Evolutionary conservation across 2,888 invertebrate species (phyloP).

Genomic region (Polymixis lichenea): DNA sequence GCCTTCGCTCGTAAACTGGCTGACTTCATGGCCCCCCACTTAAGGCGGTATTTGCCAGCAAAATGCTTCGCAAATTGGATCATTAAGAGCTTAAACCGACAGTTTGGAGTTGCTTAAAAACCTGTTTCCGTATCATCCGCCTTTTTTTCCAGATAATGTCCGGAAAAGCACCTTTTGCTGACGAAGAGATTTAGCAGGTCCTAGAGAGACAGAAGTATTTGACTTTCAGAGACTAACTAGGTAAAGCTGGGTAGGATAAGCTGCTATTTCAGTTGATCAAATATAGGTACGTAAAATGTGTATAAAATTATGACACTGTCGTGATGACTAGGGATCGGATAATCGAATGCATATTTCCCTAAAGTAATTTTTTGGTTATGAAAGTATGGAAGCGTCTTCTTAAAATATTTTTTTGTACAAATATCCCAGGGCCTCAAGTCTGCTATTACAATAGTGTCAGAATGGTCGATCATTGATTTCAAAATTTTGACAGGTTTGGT

Average conservation of each 20-base stretch:
- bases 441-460: too few species aligned
- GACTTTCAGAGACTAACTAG: constrained; percentile 36
- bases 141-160: constrained; percentile 66
- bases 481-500: too few species aligned
- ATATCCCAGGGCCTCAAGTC: too few species aligned
- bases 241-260: not conserved
- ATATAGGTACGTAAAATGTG: constrained; percentile 4
- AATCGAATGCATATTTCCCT: too few species aligned
- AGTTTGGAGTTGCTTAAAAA: constrained; percentile 80
- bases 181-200: constrained; percentile 24
- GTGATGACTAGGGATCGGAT: too few species aligned
- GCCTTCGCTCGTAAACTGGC: constrained; percentile 47
- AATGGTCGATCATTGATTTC: too few species aligned
- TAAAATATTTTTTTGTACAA: too few species aligned
- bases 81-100: constrained; percentile 82
- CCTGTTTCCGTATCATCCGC: constrained; percentile 71
- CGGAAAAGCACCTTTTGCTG: constrained; percentile 27
- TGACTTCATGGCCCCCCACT: constrained; percentile 65
- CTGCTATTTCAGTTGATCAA: constrained; percentile 20
- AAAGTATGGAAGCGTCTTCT: too few species aligned
- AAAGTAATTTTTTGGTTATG: too few species aligned
- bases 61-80: constrained; percentile 81
- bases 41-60: constrained; percentile 70
- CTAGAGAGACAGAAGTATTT: constrained; percentile 26
- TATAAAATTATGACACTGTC: not conserved